phyloP scores from a whole-genome alignment of 2,797 vertebrate genomes.

The Tolypeutes matacus region DNA sequence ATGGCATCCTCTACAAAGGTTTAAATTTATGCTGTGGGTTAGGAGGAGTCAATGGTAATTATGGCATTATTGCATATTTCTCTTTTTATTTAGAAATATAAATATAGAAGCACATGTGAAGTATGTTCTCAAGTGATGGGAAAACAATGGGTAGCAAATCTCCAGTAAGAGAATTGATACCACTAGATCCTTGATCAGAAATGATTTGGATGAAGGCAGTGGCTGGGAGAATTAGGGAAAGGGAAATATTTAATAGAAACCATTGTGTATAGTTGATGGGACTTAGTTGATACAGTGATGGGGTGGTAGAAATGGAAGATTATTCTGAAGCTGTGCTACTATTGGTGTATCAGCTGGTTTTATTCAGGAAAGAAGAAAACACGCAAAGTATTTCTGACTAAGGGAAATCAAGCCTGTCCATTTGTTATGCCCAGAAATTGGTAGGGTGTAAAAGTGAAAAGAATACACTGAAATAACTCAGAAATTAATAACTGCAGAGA shows the following conservation, averaged over 20 bases:
- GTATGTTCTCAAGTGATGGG: background rate
- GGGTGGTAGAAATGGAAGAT: background rate
- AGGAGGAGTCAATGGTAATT: background rate
- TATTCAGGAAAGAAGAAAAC: background rate
- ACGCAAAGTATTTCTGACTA: background rate
- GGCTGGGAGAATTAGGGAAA: background rate
- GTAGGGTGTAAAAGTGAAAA: background rate
- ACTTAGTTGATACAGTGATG: background rate
- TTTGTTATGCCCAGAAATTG: background rate
- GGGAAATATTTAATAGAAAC: background rate
- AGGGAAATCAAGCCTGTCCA: background rate
- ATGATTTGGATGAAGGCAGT: background rate
- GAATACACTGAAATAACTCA: background rate
- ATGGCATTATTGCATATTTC: background rate
- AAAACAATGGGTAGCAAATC: background rate
- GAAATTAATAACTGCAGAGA: background rate
- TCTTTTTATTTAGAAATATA: background rate
- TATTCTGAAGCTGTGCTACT: background rate
- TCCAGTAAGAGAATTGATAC: background rate
- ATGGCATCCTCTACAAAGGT: background rate
- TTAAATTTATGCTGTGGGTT: background rate
- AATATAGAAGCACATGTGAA: background rate
- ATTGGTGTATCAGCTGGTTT: background rate
- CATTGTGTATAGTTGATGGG: background rate
- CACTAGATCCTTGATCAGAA: background rate